Evolutionary conservation across 1,140 invertebrate species (phyloP), one percentile per base, ranked within the genome.

Genomic region (Calliphora vicina): DNA sequence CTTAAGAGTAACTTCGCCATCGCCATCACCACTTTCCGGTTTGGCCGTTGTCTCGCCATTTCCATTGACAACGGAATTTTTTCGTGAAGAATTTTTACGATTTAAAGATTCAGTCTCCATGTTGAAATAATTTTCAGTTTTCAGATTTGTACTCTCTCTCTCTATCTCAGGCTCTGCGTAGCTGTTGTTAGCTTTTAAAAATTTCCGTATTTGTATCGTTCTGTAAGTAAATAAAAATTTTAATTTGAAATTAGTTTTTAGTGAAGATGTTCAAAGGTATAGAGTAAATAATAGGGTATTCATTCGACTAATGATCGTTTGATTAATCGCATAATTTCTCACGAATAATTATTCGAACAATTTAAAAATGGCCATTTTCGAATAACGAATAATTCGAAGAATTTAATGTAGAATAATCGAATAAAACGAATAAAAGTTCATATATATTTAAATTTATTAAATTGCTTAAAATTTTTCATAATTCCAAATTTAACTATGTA

Each of bases 1-100:
- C 89, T 99, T 97, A 0, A 99, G 91, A 1, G 95, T 94, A 20
- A 97, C 94, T 83, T 93, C 93, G 1, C 85, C 45, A 26, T 25
- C 82, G 3, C 82, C 86, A 76, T 87, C 86, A 1, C 86, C 87
- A 84, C 78, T 35, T 5, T 86, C 86, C 83, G 87, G 73, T 74
- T 89, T 89, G 67, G 85, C 80, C 1, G 84, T 50, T 13, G 86
- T 86, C 80, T 89, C 88, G 10, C 88, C 88, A 83, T 88, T 87
- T 6, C 88, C 88, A 82, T 89, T 90, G 8, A 88, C 85, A 73
- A 90, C 85, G 50, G 88, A 90, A 84, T 86, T 90, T 83, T 90
- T 89, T 26, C 88, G 82, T 23, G 88, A 90, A 76, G 88, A 88
- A 85, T 87, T 89, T 83, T 90, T 90, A 13, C 88, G 86, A 73